phyloP scores from a whole-genome alignment of 2,888 invertebrate species.

The Diarsia brunnea region DNA sequence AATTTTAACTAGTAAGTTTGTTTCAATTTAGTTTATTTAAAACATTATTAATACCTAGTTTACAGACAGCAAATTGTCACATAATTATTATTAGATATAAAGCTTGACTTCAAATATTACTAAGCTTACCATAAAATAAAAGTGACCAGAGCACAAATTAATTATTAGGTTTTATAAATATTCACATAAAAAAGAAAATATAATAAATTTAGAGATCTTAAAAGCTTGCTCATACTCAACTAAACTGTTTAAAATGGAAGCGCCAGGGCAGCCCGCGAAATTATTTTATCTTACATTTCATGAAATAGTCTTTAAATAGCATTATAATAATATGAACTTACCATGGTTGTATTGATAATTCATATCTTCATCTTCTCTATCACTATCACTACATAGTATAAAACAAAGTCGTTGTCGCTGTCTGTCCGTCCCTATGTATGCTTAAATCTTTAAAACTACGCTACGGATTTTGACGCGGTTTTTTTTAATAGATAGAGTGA shows the following conservation, averaged over 20 bases:
- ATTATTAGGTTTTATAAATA: slow-evolving; percentile 24
- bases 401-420: no score
- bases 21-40: slow-evolving; percentile 50
- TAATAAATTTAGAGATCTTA: slow-evolving; percentile 40
- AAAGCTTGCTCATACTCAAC: slow-evolving; percentile 7
- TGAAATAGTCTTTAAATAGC: no score
- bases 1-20: slow-evolving; percentile 35
- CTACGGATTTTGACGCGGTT: no score
- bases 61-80: slow-evolving; percentile 38
- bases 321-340: no score
- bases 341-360: no score
- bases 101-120: slow-evolving; percentile 44
- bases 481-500: no score
- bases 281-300: no score
- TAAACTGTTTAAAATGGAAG: background rate
- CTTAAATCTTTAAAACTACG: no score
- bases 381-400: no score
- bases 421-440: no score
- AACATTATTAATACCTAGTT: slow-evolving; percentile 51
- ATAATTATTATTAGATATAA: slow-evolving; percentile 33
- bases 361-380: no score
- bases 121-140: slow-evolving; percentile 19
- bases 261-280: background rate
- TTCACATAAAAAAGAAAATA: background rate
- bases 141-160: slow-evolving; percentile 24